phyloP scores from a whole-genome alignment of 1,140 invertebrate species.

The Drosophila pectinifera region DNA sequence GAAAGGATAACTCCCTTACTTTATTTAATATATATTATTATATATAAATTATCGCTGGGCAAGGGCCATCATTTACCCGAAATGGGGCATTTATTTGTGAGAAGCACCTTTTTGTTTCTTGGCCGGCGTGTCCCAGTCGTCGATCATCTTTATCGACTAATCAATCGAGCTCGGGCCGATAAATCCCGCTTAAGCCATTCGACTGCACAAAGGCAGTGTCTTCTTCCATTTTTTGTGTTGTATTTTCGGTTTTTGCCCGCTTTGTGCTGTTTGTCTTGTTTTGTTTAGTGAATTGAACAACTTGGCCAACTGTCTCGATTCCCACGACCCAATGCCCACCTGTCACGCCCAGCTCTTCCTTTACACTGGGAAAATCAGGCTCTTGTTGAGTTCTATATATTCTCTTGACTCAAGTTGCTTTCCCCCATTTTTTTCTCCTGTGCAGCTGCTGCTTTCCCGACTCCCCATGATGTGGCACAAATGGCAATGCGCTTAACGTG shows the following conservation, averaged over 20 bases:
- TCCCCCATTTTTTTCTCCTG: neutral
- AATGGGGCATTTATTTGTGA: no score
- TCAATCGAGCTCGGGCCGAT: conserved; percentile 55
- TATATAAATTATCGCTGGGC: no score
- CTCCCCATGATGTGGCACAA: conserved; percentile 75
- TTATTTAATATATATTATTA: no score
- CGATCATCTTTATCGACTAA: conserved; percentile 67
- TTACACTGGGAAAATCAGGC: neutral
- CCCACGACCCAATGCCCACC: conserved; percentile 42
- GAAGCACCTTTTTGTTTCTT: neutral
- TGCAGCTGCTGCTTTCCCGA: neutral
- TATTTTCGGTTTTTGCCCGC: conserved; percentile 1
- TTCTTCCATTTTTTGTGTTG: conserved; percentile 21
- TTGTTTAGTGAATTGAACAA: conserved; percentile 56
- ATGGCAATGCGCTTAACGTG: conserved; percentile 80
- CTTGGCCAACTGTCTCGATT: conserved; percentile 69
- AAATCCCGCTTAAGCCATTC: conserved; percentile 51
- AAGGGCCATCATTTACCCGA: no score
- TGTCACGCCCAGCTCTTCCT: neutral
- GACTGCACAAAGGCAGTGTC: conserved; percentile 28
- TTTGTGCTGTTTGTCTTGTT: conserved; percentile 17
- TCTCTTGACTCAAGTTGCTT: no score
- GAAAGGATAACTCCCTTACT: no score
- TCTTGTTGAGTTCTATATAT: no score
- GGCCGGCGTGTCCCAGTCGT: conserved; percentile 30